Base-by-base conservation (phyloP, 2,888 invertebrate species). In the Azorinus chamasolen region DNA sequence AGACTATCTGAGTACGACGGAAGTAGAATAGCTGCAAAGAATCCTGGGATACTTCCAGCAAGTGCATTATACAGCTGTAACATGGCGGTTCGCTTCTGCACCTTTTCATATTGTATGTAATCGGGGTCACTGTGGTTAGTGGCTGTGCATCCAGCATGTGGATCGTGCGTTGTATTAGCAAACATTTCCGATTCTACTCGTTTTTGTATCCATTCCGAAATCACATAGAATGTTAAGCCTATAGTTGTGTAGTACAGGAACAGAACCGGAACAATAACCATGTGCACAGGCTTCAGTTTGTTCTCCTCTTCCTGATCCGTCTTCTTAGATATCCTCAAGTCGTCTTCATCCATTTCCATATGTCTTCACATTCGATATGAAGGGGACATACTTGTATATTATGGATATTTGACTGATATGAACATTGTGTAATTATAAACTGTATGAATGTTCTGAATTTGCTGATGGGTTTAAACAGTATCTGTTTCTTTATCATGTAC, bases 141-240 rank as follows among this genome's bases (percentile, higher is more conserved):
- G 3, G 50, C 50, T 24, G 2, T 50, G 14, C 50, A 50, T 14
- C 50, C 50, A 32, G 32, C 10, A 10, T 32, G 32, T 10, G 32
- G 32, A 10, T 32, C 10, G 22, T 55, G 39, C 1, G 51, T 24
- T 4, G 25, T 51, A 18, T 55, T 55, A 3, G 20, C 46, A n/a
- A 62, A 48, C 12, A 62, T 25, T 45, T 37, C 8, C 22, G 37
- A 41, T 46, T 62, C 41, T 10, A 74, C 51, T 4, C 18, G 51
- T 32, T 62, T 41, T 18, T 68, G 74, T 4, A 68, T 63, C 74
- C 74, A 74, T 55, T 74, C 62, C 6, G 41, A 45, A 1, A 39
- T 43, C 12, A 61, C 32, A 25, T 63, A 74, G n/a, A 37, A 50
- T 10, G 6, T 43, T 20, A 63, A 62, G 6, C 57, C 66, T 8